A percentile compares a stretch with the other conserved stretches of the same genome.
Evolutionary conservation across 2,888 invertebrate species (phyloP).

Genomic region (Trichogramma evanescens): DNA sequence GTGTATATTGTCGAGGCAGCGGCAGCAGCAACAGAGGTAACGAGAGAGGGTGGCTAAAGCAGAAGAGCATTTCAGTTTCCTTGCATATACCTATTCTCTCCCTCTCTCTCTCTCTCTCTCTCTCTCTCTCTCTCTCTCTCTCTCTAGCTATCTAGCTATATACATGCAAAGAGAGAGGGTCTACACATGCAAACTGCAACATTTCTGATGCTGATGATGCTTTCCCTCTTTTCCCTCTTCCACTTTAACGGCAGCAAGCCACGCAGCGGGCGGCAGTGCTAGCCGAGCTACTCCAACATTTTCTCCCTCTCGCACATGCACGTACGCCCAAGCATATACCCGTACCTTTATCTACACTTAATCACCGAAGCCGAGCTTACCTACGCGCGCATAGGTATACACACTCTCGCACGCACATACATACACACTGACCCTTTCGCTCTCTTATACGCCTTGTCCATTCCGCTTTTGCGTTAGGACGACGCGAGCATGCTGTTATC

Average conservation of each 20-base stretch:
- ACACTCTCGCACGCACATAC: slow-evolving; percentile 14
- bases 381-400: neutral
- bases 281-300: slow-evolving; percentile 20
- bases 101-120: too few relatives aligned
- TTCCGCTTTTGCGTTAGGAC: slow-evolving; percentile 2
- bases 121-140: slow-evolving; percentile 25
- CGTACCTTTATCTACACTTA: slow-evolving; percentile 2
- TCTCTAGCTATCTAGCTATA: slow-evolving; percentile 13
- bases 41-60: slow-evolving; percentile 19
- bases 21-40: slow-evolving; percentile 10
- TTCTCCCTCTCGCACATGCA: slow-evolving; percentile 24
- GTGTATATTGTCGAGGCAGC: neutral
- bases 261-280: slow-evolving; percentile 4
- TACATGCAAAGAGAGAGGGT: slow-evolving; percentile 5
- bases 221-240: slow-evolving; percentile 14
- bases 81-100: slow-evolving; percentile 28
- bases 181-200: too few relatives aligned
- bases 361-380: too few relatives aligned
- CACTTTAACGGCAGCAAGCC: slow-evolving; percentile 6
- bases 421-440: slow-evolving; percentile 13
- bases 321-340: slow-evolving; percentile 18
- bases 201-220: neutral
- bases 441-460: slow-evolving; percentile 11
- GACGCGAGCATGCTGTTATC: slow-evolving; percentile 1
- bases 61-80: slow-evolving; percentile 39